Evolutionary conservation across 37 sponge, comb jelly and placozoan species (phyloP).

Genomic region (Halichondria panicea): DNA sequence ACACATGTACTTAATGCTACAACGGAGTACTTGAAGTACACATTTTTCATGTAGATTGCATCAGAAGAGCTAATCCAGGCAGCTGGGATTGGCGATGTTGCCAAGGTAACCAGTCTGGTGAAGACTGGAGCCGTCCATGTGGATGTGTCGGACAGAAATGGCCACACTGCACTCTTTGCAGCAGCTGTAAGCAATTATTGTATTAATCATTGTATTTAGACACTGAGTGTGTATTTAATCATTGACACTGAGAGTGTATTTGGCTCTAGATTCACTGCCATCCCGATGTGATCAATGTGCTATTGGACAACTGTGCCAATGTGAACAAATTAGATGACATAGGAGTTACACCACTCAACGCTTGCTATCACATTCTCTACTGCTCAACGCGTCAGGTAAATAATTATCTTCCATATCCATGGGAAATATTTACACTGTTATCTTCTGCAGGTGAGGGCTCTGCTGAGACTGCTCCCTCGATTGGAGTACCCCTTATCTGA

Average conservation of each 20-base stretch:
- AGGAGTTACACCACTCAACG: conserved; percentile 70
- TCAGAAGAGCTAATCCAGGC: conserved; percentile 72
- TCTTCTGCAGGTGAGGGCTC: conserved; percentile 1
- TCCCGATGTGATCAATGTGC: conserved; percentile 42
- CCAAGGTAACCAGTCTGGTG: conserved; percentile 31
- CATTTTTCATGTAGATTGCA: conserved; percentile 35
- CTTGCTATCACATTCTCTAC: conserved; percentile 77
- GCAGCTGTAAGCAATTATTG: conserved; percentile 69
- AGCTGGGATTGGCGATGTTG: conserved; percentile 38
- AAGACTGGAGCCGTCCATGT: conserved; percentile 43
- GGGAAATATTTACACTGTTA: neutral
- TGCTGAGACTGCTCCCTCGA: conserved; percentile 4
- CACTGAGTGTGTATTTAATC: neutral
- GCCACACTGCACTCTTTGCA: conserved; percentile 67
- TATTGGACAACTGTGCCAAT: conserved; percentile 81
- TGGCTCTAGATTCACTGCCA: conserved; percentile 63
- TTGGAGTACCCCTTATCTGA: neutral
- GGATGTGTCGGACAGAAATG: conserved; percentile 71
- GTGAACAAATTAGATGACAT: conserved; percentile 64
- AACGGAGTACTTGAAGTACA: neutral
- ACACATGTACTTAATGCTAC: neutral
- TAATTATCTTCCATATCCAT: neutral
- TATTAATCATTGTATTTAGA: too few relatives aligned
- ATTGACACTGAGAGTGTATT: neutral
- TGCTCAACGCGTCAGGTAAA: neutral